These are phyloP conservation scores for Liodrosophila aerea DNA, from an alignment of 2,888 invertebrate species.

Conservation along the genomic window DNA sequence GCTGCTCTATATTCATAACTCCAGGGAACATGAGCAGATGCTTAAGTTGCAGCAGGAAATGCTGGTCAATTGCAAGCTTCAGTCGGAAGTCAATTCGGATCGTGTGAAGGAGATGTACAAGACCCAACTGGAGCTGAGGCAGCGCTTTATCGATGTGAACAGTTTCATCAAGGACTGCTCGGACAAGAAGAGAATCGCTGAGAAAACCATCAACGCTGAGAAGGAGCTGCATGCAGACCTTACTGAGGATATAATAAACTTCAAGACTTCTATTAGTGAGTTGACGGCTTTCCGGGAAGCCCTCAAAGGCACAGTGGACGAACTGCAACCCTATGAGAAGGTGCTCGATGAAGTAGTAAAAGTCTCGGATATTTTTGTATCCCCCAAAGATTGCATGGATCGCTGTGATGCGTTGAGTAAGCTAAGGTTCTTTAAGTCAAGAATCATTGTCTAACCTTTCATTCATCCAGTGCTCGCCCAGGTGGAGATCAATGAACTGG, in stretches of 20 bases:
- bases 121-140: conserved; percentile 72
- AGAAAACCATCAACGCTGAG: conserved; percentile 74
- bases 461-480: conserved; percentile 79
- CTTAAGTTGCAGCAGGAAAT: conserved; percentile 75
- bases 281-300: conserved; percentile 75
- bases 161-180: conserved; percentile 81
- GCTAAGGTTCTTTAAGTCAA: too few relatives aligned
- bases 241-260: conserved; percentile 64
- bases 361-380: conserved; percentile 73
- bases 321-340: conserved; percentile 80
- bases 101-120: conserved; percentile 75
- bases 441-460: too few relatives aligned
- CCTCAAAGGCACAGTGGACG: conserved; percentile 74
- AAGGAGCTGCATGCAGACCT: conserved; percentile 64
- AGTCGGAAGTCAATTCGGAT: conserved; percentile 64
- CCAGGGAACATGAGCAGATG: conserved; percentile 79
- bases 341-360: conserved; percentile 80
- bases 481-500: conserved; percentile 77
- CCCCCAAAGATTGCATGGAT: conserved; percentile 81
- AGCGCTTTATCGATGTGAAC: conserved; percentile 80
- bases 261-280: conserved; percentile 62
- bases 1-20: conserved; percentile 77
- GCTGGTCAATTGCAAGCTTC: conserved; percentile 71
- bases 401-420: conserved; percentile 82
- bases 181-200: conserved; percentile 76